These are phyloP conservation scores for Abramis brama DNA, from an alignment of 2,113 vertebrate genomes.

Conservation along the genomic window DNA sequence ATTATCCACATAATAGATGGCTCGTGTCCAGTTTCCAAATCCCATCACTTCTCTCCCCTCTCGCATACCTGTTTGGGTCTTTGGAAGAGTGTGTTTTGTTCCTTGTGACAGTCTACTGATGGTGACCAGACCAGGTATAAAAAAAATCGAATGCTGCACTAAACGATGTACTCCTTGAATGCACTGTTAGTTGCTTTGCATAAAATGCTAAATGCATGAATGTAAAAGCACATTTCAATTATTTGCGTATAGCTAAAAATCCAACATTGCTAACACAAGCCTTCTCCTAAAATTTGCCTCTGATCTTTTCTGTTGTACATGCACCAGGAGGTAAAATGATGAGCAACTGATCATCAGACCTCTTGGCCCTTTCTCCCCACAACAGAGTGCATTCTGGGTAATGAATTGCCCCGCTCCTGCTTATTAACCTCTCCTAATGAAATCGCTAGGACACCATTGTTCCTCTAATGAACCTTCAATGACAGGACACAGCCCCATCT, in stretches of 20 bases:
- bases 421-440: constrained; percentile 99
- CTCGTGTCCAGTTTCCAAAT: constrained; percentile 2
- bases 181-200: not conserved
- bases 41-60: not conserved
- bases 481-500: constrained; percentile 83
- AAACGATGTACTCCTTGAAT: not conserved
- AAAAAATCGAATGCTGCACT: not conserved
- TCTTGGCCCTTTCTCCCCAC: constrained; percentile 50
- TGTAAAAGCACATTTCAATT: not conserved
- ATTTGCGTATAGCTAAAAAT: not conserved
- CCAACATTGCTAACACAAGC: not conserved
- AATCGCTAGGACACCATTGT: constrained; percentile 88
- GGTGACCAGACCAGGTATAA: not conserved
- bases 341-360: constrained; percentile 50
- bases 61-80: not conserved
- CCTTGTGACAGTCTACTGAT: not conserved
- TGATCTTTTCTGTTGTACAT: constrained; percentile 25
- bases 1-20: constrained; percentile 1
- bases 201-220: not conserved
- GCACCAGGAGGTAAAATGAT: constrained; percentile 23
- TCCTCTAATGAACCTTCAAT: constrained; percentile 95
- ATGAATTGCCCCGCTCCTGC: constrained; percentile 82
- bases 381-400: constrained; percentile 61
- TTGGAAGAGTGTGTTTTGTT: not conserved
- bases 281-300: constrained; percentile 12